Evolutionary conservation across 2,888 invertebrate genomes (phyloP).

Genomic region (Sclerodermus sp.): DNA sequence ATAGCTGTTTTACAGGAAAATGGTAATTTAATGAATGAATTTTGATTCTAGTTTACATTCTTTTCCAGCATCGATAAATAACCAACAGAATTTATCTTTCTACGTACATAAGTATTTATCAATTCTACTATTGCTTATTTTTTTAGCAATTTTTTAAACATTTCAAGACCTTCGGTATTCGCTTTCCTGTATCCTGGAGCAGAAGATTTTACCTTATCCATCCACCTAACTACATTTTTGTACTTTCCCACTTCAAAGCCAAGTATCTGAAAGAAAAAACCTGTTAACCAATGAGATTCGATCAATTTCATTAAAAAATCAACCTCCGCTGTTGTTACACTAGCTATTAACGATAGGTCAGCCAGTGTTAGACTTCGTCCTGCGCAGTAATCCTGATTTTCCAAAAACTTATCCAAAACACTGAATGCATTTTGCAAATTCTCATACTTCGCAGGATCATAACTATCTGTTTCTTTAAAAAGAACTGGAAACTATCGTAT

Average conservation of each 20-base stretch:
- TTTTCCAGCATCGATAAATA: no score
- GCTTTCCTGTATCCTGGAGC: slow-evolving; percentile 63
- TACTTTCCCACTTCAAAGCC: slow-evolving; percentile 60
- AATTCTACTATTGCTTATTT: no score
- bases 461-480: slow-evolving; percentile 20
- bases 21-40: no score
- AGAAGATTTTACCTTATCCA: slow-evolving; percentile 62
- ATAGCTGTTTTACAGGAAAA: no score
- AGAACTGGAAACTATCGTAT: slow-evolving; percentile 36
- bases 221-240: slow-evolving; percentile 70
- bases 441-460: slow-evolving; percentile 29
- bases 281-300: not conserved
- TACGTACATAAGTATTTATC: not conserved
- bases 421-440: slow-evolving; percentile 33
- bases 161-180: slow-evolving; percentile 48
- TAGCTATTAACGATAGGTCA: slow-evolving; percentile 40
- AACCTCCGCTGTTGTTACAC: slow-evolving; percentile 45
- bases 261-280: slow-evolving; percentile 30
- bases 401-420: slow-evolving; percentile 40
- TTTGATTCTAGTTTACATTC: no score
- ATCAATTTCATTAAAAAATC: not conserved
- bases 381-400: slow-evolving; percentile 44
- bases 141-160: slow-evolving; percentile 30
- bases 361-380: slow-evolving; percentile 50
- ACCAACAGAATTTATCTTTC: no score